Conservation (phyloP, 2,113 vertebrate species). For the Caretta caretta region DNA sequence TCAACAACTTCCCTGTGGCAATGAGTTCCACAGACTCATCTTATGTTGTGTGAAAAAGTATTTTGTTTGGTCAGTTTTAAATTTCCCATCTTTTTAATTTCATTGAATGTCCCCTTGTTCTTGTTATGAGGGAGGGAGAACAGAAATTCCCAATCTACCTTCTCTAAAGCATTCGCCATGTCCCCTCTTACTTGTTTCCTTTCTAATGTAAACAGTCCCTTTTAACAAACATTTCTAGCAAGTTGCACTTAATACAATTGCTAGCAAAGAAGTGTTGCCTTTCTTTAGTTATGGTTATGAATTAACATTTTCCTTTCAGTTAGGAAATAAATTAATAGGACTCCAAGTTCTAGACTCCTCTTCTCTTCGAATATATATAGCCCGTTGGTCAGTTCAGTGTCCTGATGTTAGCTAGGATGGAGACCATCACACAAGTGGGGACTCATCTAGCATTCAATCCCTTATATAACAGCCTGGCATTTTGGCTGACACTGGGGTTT, state of each 20-base stretch:
- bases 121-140: neutral
- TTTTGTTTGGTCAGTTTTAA: neutral
- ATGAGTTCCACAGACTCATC: neutral
- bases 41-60: neutral
- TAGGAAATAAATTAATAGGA: neutral
- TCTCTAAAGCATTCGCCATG: neutral
- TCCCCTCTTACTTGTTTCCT: neutral
- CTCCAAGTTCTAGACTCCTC: neutral
- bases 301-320: neutral
- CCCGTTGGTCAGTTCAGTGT: constrained; percentile 21
- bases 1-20: neutral
- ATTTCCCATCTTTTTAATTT: neutral
- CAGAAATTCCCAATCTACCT: neutral
- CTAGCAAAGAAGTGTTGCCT: constrained; percentile 17
- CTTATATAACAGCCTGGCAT: neutral
- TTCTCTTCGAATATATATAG: constrained; percentile 22
- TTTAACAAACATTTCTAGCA: constrained; percentile 12
- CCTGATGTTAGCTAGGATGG: constrained; percentile 30
- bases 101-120: neutral
- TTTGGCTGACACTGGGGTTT: neutral
- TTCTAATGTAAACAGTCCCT: constrained; percentile 15
- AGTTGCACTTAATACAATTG: neutral
- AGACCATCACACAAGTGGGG: neutral
- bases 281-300: neutral
- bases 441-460: neutral